Evolutionary conservation across 2,888 invertebrate species (phyloP), one percentile per base, ranked within the genome.

Genomic region (Esperia sulphurella): DNA sequence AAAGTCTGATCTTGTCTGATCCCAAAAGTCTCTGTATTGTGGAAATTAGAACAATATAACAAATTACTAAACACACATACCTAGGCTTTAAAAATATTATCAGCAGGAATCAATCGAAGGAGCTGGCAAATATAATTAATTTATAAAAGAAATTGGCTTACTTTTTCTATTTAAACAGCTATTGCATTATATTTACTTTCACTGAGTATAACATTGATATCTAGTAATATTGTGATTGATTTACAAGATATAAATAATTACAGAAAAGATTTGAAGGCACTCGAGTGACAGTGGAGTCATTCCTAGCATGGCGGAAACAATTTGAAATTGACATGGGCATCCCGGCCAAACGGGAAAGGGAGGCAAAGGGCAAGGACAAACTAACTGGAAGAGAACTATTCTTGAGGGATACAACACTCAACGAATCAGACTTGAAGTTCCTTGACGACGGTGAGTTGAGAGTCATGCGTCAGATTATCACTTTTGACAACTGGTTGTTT

Each of bases 261-360:
- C 83, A 96, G 94, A 97, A 96, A 94, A 93, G 95, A 68, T 97
- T 98, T 87, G 98, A 98, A 87, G 99, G 98, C 10, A 98, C 98
- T 0, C 91, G 95, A 64, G 99, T 99, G 0, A 96, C 97, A 2
- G 97, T 98, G 0, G 99, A 99, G 83, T 94, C 97, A 7, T 99
- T 99, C 82, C 83, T 98, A 68, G 94, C 92, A 21, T 99, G 99
- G 99, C 97, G 98, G 73, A 92, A 93, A 50, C 92, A 94, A 55
- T 99, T 99, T 90, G 98, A 99, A 78, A 93, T 93, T 31, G 98
- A 98, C 75, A 94, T 95, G 85, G 95, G 95, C 39, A 93, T 95
- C 42, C 91, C 92, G 0, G 93, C 93, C 5, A 94, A 93, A 70
- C 90, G 93, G 49, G 95, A 95, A 69, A 92, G 92, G 51, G 92